Percentiles rank a stretch among this genome's conserved stretches.
phyloP scores from a whole-genome alignment of 1,140 invertebrate species.

The Drosophila sucinea region DNA sequence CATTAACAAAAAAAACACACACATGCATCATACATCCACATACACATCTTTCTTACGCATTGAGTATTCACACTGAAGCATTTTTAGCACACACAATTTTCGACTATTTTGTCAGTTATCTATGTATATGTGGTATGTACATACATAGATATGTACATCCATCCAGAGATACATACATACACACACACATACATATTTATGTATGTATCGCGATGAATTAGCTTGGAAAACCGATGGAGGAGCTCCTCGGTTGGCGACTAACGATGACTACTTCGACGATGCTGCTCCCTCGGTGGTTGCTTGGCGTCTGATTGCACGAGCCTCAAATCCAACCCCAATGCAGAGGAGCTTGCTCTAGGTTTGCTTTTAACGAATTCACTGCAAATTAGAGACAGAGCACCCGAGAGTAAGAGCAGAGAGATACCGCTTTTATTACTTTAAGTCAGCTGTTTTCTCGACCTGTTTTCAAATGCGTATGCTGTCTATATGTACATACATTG shows the following conservation, averaged over 20 bases:
- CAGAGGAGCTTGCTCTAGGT: constrained; percentile 39
- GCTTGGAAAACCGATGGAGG: constrained; percentile 1
- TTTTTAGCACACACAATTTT: constrained; percentile 56
- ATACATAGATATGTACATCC: constrained; percentile 1
- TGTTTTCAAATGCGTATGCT: not conserved
- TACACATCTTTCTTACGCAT: constrained; percentile 46
- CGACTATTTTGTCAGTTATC: constrained; percentile 26
- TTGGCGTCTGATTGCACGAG: constrained; percentile 56
- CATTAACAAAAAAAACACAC: constrained; percentile 10
- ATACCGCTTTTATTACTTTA: constrained; percentile 6
- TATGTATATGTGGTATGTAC: constrained; percentile 23
- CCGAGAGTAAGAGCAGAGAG: constrained; percentile 5
- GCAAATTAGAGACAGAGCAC: not conserved
- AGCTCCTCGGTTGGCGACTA: constrained; percentile 11
- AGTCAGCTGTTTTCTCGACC: constrained; percentile 14
- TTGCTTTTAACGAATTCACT: not conserved
- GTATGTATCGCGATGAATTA: constrained; percentile 17
- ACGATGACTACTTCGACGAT: constrained; percentile 36
- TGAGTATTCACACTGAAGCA: constrained; percentile 53
- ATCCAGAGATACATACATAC: not conserved
- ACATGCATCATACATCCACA: constrained; percentile 44
- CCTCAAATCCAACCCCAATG: constrained; percentile 27
- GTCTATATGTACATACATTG: not conserved
- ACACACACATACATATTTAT: constrained; percentile 4
- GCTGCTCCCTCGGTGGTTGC: constrained; percentile 58